A percentile compares a stretch with the other conserved stretches of the same genome.
Evolutionary conservation across 2,888 invertebrate genomes (phyloP).

Genomic region (Idaea biselata): DNA sequence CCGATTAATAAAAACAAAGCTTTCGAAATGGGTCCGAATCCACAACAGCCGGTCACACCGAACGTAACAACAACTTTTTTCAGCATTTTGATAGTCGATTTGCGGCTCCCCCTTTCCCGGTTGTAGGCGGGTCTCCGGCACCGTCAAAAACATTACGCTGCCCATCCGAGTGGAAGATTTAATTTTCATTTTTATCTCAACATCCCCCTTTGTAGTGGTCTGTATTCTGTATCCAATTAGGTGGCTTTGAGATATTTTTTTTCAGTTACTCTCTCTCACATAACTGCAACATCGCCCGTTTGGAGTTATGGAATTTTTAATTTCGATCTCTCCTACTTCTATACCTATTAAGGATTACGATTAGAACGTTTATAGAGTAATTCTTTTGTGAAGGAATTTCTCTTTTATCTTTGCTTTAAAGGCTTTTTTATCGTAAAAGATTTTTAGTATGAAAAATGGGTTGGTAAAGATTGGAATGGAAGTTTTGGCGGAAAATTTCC

Average conservation of each 20-base stretch:
- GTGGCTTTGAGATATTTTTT: slow-evolving; percentile 69
- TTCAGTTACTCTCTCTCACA: slow-evolving; percentile 62
- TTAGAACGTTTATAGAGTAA: slow-evolving; percentile 4
- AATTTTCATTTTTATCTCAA: slow-evolving; percentile 82
- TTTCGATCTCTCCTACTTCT: slow-evolving; percentile 45
- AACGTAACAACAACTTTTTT: slow-evolving; percentile 65
- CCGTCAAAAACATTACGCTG: slow-evolving; percentile 81
- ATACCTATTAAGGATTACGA: slow-evolving; percentile 3
- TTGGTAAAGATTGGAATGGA: neutral
- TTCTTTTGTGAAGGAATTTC: slow-evolving; percentile 29
- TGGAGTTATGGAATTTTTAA: slow-evolving; percentile 78
- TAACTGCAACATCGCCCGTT: slow-evolving; percentile 43
- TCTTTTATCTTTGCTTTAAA: slow-evolving; percentile 19
- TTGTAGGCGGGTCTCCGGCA: slow-evolving; percentile 48
- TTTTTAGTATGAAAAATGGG: neutral
- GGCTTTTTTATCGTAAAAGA: neutral
- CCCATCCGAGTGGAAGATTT: slow-evolving; percentile 80
- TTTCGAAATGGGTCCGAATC: slow-evolving; percentile 48
- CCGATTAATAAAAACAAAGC: slow-evolving; percentile 47
- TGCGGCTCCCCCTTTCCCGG: slow-evolving; percentile 56
- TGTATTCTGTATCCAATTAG: slow-evolving; percentile 78
- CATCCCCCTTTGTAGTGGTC: slow-evolving; percentile 80
- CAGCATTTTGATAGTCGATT: slow-evolving; percentile 79
- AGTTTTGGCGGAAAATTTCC: neutral
- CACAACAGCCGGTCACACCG: slow-evolving; percentile 64